Evolutionary conservation across 2,113 vertebrate genomes (phyloP).

Genomic region (Madoqua kirkii): DNA sequence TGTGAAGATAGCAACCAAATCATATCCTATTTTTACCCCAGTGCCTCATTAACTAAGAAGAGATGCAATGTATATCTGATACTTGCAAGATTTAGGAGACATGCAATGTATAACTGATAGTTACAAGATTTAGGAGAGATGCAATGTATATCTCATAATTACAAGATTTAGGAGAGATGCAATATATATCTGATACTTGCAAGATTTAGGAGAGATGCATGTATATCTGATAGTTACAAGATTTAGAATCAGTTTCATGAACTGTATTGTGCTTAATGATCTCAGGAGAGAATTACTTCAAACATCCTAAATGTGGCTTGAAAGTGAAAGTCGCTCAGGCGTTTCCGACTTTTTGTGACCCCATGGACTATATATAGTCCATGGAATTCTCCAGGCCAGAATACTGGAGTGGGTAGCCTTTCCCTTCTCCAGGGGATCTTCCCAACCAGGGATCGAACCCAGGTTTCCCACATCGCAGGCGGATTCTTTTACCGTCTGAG

Average conservation of each 20-base stretch:
- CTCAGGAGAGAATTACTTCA: background rate
- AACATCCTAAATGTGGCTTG: background rate
- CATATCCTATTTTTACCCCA: constrained; percentile 48
- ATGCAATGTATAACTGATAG: background rate
- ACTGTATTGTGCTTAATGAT: background rate
- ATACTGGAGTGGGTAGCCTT: background rate
- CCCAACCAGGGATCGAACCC: background rate
- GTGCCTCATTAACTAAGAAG: background rate
- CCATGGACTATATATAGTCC: background rate
- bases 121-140: background rate
- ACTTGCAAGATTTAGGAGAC: background rate
- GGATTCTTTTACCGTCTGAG: background rate
- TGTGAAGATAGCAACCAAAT: constrained; percentile 29
- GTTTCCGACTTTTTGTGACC: background rate
- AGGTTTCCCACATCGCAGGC: background rate
- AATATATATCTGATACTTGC: background rate
- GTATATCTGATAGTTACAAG: background rate
- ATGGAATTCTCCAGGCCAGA: background rate
- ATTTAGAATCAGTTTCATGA: background rate
- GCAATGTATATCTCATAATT: too few relatives aligned
- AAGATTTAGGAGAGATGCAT: background rate
- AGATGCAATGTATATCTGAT: background rate
- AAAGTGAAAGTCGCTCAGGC: background rate
- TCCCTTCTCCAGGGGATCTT: background rate
- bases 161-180: background rate